Conservation (phyloP, 2,888 invertebrate genomes). For the Phania funesta region DNA sequence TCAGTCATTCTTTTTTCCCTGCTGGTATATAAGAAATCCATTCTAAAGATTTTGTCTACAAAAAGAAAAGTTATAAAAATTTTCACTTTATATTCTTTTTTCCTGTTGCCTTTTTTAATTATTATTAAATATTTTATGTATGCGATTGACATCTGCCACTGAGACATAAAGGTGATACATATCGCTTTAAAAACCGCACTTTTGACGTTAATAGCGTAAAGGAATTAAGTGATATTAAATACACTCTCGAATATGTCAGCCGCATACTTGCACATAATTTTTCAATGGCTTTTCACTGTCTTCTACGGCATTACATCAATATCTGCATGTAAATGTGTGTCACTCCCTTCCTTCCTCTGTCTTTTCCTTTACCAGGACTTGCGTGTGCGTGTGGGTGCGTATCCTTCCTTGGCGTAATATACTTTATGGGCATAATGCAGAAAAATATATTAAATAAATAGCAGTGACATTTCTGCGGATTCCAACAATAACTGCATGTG, state of each 20-base stretch:
- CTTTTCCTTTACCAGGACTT: neutral
- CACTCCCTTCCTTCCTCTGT: neutral
- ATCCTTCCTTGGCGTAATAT: neutral
- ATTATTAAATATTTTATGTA: slow-evolving; percentile 7
- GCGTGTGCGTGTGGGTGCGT: neutral
- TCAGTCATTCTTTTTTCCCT: neutral
- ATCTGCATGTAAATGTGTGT: neutral
- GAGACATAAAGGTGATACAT: neutral
- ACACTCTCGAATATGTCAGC: slow-evolving; percentile 46
- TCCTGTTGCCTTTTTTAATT: neutral
- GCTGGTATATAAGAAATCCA: too few species aligned
- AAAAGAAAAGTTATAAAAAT: neutral
- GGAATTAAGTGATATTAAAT: slow-evolving; percentile 53
- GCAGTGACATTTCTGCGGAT: slow-evolving; percentile 26
- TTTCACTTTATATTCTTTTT: neutral
- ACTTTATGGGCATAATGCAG: neutral
- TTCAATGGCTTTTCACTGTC: neutral
- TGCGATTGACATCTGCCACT: slow-evolving; percentile 3
- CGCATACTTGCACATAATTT: slow-evolving; percentile 52
- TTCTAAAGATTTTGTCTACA: too few species aligned
- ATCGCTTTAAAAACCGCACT: slow-evolving; percentile 3
- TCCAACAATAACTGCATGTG: too few species aligned
- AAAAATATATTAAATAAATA: slow-evolving; percentile 1
- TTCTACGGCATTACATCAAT: neutral
- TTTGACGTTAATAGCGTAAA: slow-evolving; percentile 49